Conservation (phyloP, 2,797 vertebrate species). For the Tolypeutes matacus region DNA sequence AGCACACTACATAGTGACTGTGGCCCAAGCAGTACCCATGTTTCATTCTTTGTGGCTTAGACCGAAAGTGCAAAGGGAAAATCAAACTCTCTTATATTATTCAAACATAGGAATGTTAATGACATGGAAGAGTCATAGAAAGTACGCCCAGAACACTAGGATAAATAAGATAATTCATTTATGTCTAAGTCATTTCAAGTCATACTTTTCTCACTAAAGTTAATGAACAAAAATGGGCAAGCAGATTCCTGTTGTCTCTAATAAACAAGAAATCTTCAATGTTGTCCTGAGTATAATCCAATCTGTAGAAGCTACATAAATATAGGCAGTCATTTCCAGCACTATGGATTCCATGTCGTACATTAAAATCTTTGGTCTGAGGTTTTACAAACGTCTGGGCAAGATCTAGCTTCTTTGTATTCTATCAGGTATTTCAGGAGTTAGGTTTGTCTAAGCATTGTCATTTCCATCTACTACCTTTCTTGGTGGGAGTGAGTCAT, state of each 20-base stretch:
- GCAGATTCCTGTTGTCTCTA: background rate
- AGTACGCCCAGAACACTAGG: background rate
- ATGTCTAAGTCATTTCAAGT: slow-evolving; percentile 11
- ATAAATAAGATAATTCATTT: slow-evolving; percentile 49
- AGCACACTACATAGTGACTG: background rate
- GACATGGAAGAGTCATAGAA: slow-evolving; percentile 7
- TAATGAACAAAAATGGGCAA: background rate
- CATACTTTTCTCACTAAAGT: background rate
- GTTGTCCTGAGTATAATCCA: background rate
- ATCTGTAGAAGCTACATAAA: background rate
- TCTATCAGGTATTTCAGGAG: background rate
- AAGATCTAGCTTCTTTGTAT: background rate
- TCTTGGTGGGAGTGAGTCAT: background rate
- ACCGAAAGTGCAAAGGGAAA: background rate
- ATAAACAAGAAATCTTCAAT: background rate
- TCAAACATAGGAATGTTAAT: slow-evolving; percentile 34
- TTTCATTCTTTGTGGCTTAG: slow-evolving; percentile 26
- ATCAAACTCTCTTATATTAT: slow-evolving; percentile 40
- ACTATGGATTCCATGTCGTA: background rate
- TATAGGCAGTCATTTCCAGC: background rate
- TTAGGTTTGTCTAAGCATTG: background rate
- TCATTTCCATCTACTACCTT: background rate
- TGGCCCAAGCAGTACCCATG: background rate
- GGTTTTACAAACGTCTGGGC: background rate
- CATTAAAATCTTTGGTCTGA: background rate